phyloP scores from a whole-genome alignment of 2,888 invertebrate genomes.

The Pandemis cinnamomeana region DNA sequence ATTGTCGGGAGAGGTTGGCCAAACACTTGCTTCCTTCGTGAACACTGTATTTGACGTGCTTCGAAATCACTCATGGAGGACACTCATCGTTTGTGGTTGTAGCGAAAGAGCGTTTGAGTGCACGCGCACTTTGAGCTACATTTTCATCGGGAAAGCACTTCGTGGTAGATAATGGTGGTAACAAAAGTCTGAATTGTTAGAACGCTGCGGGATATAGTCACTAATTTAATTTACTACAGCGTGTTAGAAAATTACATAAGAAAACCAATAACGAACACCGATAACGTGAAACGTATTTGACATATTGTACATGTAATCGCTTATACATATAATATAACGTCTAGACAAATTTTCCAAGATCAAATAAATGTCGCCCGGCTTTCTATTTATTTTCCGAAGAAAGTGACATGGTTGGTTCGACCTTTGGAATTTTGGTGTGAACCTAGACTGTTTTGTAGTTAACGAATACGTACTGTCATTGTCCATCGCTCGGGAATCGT shows the following conservation, averaged over 20 bases:
- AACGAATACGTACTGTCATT: background rate
- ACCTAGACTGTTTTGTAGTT: background rate
- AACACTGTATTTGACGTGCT: slow-evolving; percentile 67
- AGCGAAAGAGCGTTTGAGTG: slow-evolving; percentile 43
- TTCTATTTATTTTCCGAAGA: background rate
- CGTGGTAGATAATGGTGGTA: slow-evolving; percentile 17
- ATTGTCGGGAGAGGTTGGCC: slow-evolving; percentile 67
- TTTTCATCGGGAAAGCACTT: slow-evolving; percentile 31
- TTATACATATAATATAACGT: background rate
- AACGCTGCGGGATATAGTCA: background rate
- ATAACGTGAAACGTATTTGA: background rate
- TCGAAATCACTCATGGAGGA: slow-evolving; percentile 65
- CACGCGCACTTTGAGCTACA: slow-evolving; percentile 37
- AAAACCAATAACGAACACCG: background rate
- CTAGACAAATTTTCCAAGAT: slow-evolving; percentile 7
- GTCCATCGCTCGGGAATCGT: background rate
- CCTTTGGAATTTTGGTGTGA: background rate
- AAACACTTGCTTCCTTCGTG: slow-evolving; percentile 64
- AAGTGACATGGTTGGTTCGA: background rate
- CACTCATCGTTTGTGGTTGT: slow-evolving; percentile 54
- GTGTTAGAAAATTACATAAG: background rate
- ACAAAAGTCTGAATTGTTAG: slow-evolving; percentile 7
- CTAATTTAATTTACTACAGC: background rate
- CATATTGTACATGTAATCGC: slow-evolving; percentile 2
- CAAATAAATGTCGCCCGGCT: background rate